phyloP scores from a whole-genome alignment of 2,888 invertebrate species.

The Eucriotettix oculatus region DNA sequence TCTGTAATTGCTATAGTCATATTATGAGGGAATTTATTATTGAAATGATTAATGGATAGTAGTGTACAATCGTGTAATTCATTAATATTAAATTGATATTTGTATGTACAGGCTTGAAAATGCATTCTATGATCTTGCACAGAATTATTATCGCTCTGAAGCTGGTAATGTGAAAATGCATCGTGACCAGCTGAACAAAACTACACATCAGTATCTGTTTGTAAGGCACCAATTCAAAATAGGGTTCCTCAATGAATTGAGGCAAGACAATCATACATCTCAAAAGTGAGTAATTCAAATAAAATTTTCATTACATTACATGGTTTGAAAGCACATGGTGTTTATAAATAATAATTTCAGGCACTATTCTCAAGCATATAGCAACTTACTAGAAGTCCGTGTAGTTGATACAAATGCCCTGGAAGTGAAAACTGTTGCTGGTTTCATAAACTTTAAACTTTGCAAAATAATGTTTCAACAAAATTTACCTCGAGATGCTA shows the following conservation, averaged over 20 bases:
- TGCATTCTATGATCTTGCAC: conserved; percentile 85
- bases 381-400: conserved; percentile 72
- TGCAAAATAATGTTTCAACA: conserved; percentile 80
- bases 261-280: conserved; percentile 74
- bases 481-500: conserved; percentile 83
- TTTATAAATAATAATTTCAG: conserved; percentile 24
- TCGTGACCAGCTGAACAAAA: conserved; percentile 78
- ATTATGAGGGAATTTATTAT: no score
- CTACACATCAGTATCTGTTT: conserved; percentile 78
- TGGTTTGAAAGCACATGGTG: neutral
- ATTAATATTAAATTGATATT: no score
- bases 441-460: conserved; percentile 89
- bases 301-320: neutral
- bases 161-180: conserved; percentile 74
- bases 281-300: conserved; percentile 39
- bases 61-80: no score
- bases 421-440: conserved; percentile 89
- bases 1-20: conserved; percentile 19
- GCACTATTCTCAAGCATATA: conserved; percentile 78
- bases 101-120: conserved; percentile 61
- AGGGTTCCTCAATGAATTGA: conserved; percentile 85
- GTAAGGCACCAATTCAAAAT: conserved; percentile 95
- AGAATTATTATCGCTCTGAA: conserved; percentile 82
- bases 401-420: conserved; percentile 79
- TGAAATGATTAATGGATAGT: no score